Conservation (phyloP, 2,888 invertebrate species). For the Carcina quercana region DNA sequence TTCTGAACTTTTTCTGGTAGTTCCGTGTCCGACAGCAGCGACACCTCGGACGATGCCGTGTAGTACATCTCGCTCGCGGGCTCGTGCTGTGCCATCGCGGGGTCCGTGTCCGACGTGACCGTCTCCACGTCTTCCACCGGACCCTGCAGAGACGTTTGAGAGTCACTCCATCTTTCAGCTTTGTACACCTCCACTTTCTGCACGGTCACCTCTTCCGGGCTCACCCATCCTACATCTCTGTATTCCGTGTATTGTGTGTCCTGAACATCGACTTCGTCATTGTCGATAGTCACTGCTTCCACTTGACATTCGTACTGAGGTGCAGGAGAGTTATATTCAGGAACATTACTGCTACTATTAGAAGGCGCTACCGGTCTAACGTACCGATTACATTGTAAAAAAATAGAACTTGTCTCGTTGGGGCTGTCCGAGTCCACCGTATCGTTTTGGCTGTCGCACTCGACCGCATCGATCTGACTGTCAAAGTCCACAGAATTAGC, state of each 20-base stretch:
- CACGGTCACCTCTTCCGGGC: slow-evolving; percentile 36
- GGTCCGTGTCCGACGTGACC: slow-evolving; percentile 31
- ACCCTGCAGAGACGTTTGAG: slow-evolving; percentile 33
- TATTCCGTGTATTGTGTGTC: slow-evolving; percentile 18
- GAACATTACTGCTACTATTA: neutral
- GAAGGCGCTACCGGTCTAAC: no score
- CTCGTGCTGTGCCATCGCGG: slow-evolving; percentile 30
- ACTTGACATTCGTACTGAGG: neutral
- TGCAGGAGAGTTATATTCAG: neutral
- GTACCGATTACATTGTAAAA: no score
- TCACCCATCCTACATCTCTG: slow-evolving; percentile 24
- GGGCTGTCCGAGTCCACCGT: neutral
- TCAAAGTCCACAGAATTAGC: neutral
- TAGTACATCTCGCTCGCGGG: slow-evolving; percentile 55
- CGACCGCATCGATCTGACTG: neutral
- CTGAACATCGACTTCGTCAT: slow-evolving; percentile 2
- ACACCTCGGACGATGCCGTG: slow-evolving; percentile 60
- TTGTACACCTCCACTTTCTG: slow-evolving; percentile 29
- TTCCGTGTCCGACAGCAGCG: slow-evolving; percentile 48
- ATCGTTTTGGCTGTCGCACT: neutral
- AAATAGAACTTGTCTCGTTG: neutral
- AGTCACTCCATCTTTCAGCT: slow-evolving; percentile 38
- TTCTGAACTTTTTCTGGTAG: slow-evolving; percentile 27
- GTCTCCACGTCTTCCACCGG: slow-evolving; percentile 26
- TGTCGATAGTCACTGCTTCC: slow-evolving; percentile 7